These are phyloP conservation scores for Bagarius yarrelli DNA, from an alignment of 2,113 vertebrate species.

Conservation along the genomic window DNA sequence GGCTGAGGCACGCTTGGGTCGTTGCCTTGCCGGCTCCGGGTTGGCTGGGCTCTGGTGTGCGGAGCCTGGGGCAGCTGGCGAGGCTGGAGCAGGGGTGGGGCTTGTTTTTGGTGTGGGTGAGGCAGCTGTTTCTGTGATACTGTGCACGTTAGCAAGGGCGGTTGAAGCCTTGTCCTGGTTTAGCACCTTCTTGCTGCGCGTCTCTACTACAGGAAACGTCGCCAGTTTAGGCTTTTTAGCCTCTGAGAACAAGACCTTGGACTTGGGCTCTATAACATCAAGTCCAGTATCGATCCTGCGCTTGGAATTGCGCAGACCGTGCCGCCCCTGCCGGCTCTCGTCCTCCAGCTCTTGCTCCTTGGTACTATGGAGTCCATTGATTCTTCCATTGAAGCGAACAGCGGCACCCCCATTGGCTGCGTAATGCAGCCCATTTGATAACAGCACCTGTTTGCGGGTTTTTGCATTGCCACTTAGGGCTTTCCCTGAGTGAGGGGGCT, in stretches of 20 bases:
- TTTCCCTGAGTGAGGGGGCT: conserved; percentile 99
- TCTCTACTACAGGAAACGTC: conserved; percentile 75
- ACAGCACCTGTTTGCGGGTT: conserved; percentile 99
- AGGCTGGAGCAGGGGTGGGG: conserved; percentile 34
- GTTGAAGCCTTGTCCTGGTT: conserved; percentile 56
- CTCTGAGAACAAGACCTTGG: conserved; percentile 45
- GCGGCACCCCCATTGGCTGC: conserved; percentile 48
- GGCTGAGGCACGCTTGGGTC: conserved; percentile 79
- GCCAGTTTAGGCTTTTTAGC: conserved; percentile 71
- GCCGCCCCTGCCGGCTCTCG: conserved; percentile 78
- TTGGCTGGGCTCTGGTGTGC: conserved; percentile 59
- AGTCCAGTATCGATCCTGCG: conserved; percentile 83
- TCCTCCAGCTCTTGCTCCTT: conserved; percentile 62
- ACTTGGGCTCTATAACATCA: not conserved
- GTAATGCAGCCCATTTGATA: conserved; percentile 73
- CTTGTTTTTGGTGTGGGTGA: conserved; percentile 47
- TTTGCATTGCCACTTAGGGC: conserved; percentile 99
- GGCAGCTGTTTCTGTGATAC: conserved; percentile 70
- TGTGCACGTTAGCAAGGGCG: conserved; percentile 68
- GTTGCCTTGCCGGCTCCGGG: conserved; percentile 79
- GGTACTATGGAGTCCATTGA: conserved; percentile 89
- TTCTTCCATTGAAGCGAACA: conserved; percentile 85
- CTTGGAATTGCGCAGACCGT: conserved; percentile 95
- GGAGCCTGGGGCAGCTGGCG: conserved; percentile 43
- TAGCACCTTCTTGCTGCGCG: conserved; percentile 79